Base-by-base conservation (phyloP, 2,113 vertebrate genomes). In the Heliornis fulica region DNA sequence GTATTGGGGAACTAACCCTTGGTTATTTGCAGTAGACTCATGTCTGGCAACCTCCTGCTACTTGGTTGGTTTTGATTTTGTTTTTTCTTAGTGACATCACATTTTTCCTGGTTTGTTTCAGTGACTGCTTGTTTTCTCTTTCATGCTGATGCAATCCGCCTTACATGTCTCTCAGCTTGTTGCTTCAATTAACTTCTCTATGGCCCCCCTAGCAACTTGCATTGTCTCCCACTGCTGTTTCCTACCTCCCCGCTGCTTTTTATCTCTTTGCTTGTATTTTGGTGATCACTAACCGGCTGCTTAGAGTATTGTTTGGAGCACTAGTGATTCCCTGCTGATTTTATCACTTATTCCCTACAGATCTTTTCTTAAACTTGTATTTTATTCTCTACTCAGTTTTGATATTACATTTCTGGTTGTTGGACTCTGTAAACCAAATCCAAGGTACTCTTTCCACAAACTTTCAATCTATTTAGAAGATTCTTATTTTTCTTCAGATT, bases 141-240 rank as follows among this genome's bases (percentile, higher is more conserved):
- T 95, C 53, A 51, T 41, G n/a, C 77, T 92, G 87, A 54, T 93
- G 80, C 82, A 82, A 38, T 91, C 85, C 17, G 31, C 91, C 45
- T 94, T 93, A 36, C 8, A 5, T 78, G 89, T 90, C 34, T 95
- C 93, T 94, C 82, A 93, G 95, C 64, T 96, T 96, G 90, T 89
- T 94, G 60, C 91, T 97, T 97, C 97, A 96, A 92, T 98, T 97
- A 97, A 95, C 63, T 97, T 97, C 92, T 94, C 97, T 93, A 0
- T 94, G 94, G 95, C 94, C 87, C 94, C 86, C 96, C 90, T 50
- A 53, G 88, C 70, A 90, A 69, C 66, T 89, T 78, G 54, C 54
- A n/a, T 79, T 85, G 95, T 94, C 93, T 96, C 95, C 96, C 93
- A 83, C 95, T 87, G 90, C 15, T 87, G 61, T 36, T 95, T 96